Evolutionary conservation across 2,888 invertebrate genomes (phyloP).

Genomic region (Hypena proboscidalis): DNA sequence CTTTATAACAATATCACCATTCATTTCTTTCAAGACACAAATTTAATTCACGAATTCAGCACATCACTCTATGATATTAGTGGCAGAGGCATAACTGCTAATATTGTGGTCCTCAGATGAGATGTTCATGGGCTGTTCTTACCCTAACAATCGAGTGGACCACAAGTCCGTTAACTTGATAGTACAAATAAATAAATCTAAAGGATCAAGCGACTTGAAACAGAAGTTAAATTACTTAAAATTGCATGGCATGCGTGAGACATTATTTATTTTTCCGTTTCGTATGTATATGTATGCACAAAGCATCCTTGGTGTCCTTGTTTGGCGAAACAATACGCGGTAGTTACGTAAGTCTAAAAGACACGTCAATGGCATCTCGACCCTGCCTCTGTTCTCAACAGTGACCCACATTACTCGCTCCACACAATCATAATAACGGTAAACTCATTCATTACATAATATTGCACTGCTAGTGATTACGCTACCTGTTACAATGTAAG

Average conservation of each 20-base stretch:
- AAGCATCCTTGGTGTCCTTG: conserved; percentile 62
- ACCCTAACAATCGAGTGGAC: too few relatives aligned
- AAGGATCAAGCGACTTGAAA: conserved; percentile 7
- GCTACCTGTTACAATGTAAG: conserved; percentile 50
- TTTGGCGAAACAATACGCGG: conserved; percentile 70
- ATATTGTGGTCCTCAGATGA: too few relatives aligned
- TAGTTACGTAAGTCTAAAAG: conserved; percentile 70
- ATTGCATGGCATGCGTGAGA: conserved; percentile 29
- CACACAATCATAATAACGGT: conserved; percentile 75
- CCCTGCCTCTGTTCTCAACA: conserved; percentile 80
- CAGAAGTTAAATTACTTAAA: conserved; percentile 30
- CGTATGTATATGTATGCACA: conserved; percentile 40
- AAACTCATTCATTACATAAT: conserved; percentile 70
- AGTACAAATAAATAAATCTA: too few relatives aligned
- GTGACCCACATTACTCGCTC: conserved; percentile 80
- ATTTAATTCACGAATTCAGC: too few relatives aligned
- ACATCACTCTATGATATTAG: too few relatives aligned
- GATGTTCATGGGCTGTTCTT: too few relatives aligned
- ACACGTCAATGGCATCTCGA: conserved; percentile 81
- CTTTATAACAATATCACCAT: too few relatives aligned
- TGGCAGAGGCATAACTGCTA: too few relatives aligned
- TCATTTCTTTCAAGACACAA: too few relatives aligned
- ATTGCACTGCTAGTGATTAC: conserved; percentile 59
- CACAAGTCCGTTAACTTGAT: too few relatives aligned
- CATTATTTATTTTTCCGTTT: conserved; percentile 41